These are phyloP conservation scores for Hyperoplus immaculatus DNA, from an alignment of 2,797 vertebrate species.

Conservation along the genomic window DNA sequence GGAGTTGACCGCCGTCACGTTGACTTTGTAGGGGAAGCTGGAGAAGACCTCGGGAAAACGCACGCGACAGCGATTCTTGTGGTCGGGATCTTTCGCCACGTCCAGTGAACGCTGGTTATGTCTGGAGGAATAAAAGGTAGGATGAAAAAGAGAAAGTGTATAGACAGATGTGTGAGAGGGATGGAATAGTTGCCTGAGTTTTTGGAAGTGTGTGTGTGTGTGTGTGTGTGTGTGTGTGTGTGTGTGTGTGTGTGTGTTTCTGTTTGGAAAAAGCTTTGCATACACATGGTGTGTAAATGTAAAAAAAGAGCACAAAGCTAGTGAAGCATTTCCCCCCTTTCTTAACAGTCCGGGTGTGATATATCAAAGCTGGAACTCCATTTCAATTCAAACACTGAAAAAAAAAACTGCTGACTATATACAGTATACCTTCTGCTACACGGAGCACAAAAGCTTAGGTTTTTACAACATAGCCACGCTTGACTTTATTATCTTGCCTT, in stretches of 20 bases:
- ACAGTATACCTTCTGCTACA: not conserved
- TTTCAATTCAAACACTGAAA: conserved; percentile 9
- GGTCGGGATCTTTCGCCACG: conserved; percentile 90
- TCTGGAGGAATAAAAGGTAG: conserved; percentile 73
- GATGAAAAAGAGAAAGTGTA: not conserved
- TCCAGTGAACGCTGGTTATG: conserved; percentile 92
- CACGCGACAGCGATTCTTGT: conserved; percentile 97
- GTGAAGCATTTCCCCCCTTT: not conserved
- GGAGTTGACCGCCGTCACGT: conserved; percentile 92
- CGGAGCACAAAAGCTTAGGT: not conserved
- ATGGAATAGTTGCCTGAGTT: not conserved
- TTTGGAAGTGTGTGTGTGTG: not conserved
- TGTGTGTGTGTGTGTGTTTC: not conserved
- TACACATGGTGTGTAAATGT: not conserved
- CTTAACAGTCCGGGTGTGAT: not conserved
- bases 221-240: no score
- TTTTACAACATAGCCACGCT: conserved; percentile 7
- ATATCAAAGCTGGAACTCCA: conserved; percentile 19
- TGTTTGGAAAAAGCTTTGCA: not conserved
- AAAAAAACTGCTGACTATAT: conserved; percentile 14
- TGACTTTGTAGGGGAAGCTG: conserved; percentile 93
- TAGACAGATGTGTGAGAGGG: not conserved
- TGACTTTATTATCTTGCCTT: conserved; percentile 4
- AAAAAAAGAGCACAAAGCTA: not conserved
- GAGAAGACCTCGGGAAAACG: conserved; percentile 95